These are phyloP conservation scores for Masnerella sp. DNA, from an alignment of 2,888 invertebrate species.

Conservation along the genomic window DNA sequence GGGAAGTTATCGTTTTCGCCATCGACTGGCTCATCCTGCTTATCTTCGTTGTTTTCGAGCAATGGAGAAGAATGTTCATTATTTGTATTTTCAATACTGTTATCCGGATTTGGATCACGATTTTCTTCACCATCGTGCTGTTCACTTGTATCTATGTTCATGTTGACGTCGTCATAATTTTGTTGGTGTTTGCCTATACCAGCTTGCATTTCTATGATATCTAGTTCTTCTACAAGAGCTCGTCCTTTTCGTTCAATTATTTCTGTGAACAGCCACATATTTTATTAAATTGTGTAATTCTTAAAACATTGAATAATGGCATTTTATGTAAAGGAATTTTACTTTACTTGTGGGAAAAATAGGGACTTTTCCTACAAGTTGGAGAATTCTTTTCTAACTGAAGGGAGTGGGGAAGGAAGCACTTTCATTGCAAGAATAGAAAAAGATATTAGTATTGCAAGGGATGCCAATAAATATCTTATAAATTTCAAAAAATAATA, in stretches of 20 bases:
- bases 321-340: too few relatives aligned
- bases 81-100: constrained; percentile 54
- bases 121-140: constrained; percentile 72
- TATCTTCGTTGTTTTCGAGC: constrained; percentile 30
- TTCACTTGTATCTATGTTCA: constrained; percentile 55
- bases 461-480: too few relatives aligned
- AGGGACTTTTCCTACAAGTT: too few relatives aligned
- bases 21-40: constrained; percentile 46
- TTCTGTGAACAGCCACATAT: constrained; percentile 62
- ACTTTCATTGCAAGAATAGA: too few relatives aligned
- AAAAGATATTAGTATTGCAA: too few relatives aligned
- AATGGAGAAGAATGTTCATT: constrained; percentile 27
- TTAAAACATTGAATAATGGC: neutral
- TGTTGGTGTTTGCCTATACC: constrained; percentile 70
- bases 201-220: constrained; percentile 72
- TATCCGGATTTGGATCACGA: constrained; percentile 74
- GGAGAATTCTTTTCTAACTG: too few relatives aligned
- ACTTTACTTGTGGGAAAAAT: too few relatives aligned
- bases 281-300: neutral
- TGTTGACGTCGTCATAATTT: constrained; percentile 64
- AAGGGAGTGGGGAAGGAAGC: too few relatives aligned
- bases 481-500: too few relatives aligned
- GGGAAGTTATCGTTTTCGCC: constrained; percentile 59
- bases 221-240: constrained; percentile 70
- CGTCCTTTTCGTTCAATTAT: constrained; percentile 73